A percentile compares a stretch with the other conserved stretches of the same genome.
Evolutionary conservation across 2,797 vertebrate genomes (phyloP).

Genomic region (Sebastes trivittatus): DNA sequence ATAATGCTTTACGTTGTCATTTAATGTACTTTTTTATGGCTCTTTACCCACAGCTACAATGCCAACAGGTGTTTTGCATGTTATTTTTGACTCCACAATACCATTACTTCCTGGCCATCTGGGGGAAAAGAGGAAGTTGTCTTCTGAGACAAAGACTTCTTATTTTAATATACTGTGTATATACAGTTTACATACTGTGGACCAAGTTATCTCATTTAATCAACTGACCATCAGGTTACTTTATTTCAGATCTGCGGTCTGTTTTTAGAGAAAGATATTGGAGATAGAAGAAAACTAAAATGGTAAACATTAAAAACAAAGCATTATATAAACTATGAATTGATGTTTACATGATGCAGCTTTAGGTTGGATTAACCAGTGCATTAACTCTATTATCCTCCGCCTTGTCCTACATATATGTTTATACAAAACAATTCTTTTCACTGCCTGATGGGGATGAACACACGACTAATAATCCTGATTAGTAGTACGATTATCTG

Average conservation of each 20-base stretch:
- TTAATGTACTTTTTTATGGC: not conserved
- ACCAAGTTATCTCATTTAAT: not conserved
- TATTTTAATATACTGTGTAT: not conserved
- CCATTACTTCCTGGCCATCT: slow-evolving; percentile 82
- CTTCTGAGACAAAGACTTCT: slow-evolving; percentile 36
- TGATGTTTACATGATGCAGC: too few species aligned
- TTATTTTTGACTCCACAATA: slow-evolving; percentile 65
- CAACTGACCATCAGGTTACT: not conserved
- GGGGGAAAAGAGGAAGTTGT: slow-evolving; percentile 83
- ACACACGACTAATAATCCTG: too few species aligned
- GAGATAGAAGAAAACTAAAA: not conserved
- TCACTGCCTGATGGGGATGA: not conserved
- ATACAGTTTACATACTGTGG: too few species aligned
- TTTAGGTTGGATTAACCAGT: not conserved
- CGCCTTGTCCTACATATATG: not conserved
- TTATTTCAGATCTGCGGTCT: not conserved
- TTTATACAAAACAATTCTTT: not conserved
- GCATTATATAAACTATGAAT: not conserved
- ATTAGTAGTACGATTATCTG: too few species aligned
- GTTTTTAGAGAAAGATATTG: not conserved
- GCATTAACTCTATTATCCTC: not conserved
- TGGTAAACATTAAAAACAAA: not conserved
- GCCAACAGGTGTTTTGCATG: slow-evolving; percentile 68
- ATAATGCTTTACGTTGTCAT: not conserved
- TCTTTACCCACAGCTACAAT: slow-evolving; percentile 16